Conservation (phyloP, 2,113 vertebrate species). For the Progne subis region DNA sequence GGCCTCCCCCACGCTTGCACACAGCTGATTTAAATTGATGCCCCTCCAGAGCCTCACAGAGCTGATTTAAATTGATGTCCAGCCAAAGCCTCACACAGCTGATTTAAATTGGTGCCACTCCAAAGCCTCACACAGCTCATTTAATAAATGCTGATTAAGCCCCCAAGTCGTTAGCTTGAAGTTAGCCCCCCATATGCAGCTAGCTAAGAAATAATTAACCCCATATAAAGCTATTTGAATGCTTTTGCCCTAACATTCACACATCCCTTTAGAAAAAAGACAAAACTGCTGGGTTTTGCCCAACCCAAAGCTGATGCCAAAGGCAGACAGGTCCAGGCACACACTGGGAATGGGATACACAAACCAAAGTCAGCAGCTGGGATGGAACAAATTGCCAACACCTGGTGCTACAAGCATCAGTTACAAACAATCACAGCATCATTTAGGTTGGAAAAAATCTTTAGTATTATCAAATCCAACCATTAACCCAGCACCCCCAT, state of each 20-base stretch:
- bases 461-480: neutral
- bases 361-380: neutral
- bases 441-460: neutral
- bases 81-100: neutral
- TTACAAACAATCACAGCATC: neutral
- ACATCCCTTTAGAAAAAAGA: neutral
- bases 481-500: fast-evolving
- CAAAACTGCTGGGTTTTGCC: neutral
- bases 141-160: neutral
- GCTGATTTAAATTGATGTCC: neutral
- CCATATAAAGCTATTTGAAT: neutral
- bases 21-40: neutral
- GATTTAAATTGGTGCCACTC: fast-evolving
- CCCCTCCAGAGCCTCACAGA: neutral
- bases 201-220: neutral
- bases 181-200: fast-evolving
- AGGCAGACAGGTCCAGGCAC: no score
- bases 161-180: no score
- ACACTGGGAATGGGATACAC: fast-evolving
- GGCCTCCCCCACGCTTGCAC: neutral
- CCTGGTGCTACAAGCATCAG: neutral
- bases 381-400: neutral
- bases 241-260: fast-evolving
- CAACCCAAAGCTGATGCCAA: fast-evolving
- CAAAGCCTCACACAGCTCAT: neutral